These are phyloP conservation scores for Erpobdella octoculata DNA, from an alignment of 2,888 invertebrate genomes.

Conservation along the genomic window DNA sequence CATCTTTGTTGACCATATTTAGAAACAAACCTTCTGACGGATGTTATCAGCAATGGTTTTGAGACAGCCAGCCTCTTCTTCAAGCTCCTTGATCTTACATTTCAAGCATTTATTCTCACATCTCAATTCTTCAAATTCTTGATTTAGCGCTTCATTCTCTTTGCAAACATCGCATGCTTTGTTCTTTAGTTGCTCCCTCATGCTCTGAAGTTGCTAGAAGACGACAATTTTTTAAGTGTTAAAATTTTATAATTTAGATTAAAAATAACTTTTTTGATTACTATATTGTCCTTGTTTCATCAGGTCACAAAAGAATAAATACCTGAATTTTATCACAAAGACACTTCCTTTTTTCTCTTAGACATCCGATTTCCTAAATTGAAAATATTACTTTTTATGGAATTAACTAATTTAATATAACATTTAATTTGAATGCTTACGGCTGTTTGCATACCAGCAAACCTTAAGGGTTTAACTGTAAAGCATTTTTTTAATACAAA, in stretches of 20 bases:
- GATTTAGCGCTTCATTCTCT: conserved; percentile 20
- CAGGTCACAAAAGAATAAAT: not conserved
- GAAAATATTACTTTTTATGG: not conserved
- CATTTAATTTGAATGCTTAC: too few relatives aligned
- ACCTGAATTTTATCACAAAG: conserved; percentile 26
- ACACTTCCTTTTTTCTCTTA: conserved; percentile 18
- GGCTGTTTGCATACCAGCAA: too few relatives aligned
- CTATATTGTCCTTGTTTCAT: not conserved
- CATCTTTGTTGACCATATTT: not conserved
- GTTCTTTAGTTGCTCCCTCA: conserved; percentile 24
- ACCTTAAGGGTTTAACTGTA: too few relatives aligned
- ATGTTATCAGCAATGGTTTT: conserved; percentile 27
- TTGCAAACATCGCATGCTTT: conserved; percentile 27
- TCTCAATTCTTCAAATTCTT: conserved; percentile 25
- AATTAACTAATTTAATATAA: not conserved
- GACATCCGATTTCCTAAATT: conserved; percentile 14
- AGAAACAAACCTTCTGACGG: conserved; percentile 23
- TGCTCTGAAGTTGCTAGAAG: conserved; percentile 20
- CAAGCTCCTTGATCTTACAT: conserved; percentile 28
- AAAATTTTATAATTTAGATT: not conserved
- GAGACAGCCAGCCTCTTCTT: conserved; percentile 24
- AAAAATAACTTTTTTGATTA: too few relatives aligned
- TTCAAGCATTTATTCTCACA: conserved; percentile 27
- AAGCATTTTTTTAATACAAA: too few relatives aligned
- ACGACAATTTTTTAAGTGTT: not conserved